Evolutionary conservation across 1,140 invertebrate genomes (phyloP), one percentile per base, ranked within the genome.

Genomic region (Pseudoatta argentina): DNA sequence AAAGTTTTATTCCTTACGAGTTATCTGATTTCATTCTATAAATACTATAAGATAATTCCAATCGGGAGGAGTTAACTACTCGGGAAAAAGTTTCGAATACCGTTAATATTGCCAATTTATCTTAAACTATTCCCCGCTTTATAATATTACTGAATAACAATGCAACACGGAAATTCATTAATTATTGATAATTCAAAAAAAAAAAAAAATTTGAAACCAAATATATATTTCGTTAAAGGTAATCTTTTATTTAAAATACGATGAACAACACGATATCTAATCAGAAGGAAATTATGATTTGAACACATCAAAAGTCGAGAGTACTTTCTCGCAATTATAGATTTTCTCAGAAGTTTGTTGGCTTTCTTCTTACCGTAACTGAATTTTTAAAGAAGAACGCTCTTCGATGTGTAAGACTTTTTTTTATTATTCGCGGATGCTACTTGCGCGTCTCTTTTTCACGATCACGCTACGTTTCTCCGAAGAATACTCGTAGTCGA

Each of bases 1-100:
- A 88, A 88, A 87, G 78, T 87, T 88, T 87, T 77, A 87, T 88
- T 77, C 44, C 55, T 59, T 18, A 61, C 69, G 61, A 44, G 39
- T 24, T 82, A 87, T 87, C 86, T 83, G 73, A 78, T 85, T 85
- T 86, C 27, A 61, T 27, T 67, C 51, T 57, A 78, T 78, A 85
- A 85, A 78, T 78, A 64, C 73, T 76, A 21, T 21, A 51, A 76
- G 81, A 63, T 61, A 77, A 73, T 83, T 2, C 18, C 55, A 75
- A 75, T 83, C 44, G 14, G 10, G 14, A 73, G 10, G 8, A 83
- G 16, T 83, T 75, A 83, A 82, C 53, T 61, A 24, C 24, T 73
- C 79, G 12, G 4, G 34, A 48, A 10, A 14, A 59, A 72, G 16
- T 61, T 75, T 75, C 10, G n/a, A 16, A 14, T 18, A 71, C 8